Conservation (phyloP, 2,797 vertebrate genomes). For the Pseudochirops corinnae region DNA sequence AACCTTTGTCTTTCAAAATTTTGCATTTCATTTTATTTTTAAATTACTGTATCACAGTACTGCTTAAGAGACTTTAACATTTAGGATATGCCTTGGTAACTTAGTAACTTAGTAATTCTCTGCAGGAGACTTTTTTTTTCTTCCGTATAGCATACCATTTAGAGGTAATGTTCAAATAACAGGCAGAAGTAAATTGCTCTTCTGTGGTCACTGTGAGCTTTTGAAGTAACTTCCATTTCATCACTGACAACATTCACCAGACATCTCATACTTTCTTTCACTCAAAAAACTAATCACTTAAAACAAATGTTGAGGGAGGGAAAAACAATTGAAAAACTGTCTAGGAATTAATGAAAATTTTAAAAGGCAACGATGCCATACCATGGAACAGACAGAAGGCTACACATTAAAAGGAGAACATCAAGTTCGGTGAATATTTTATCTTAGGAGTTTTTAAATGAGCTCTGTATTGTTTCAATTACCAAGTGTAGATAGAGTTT, state of each 20-base stretch:
- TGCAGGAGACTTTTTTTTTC: constrained; percentile 49
- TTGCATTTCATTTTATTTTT: constrained; percentile 35
- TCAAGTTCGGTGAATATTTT: constrained; percentile 17
- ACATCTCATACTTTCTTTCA: constrained; percentile 3
- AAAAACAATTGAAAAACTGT: background rate
- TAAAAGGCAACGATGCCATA: constrained; percentile 39
- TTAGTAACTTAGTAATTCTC: constrained; percentile 66
- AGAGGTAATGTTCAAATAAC: constrained; percentile 54
- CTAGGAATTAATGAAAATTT: constrained; percentile 52
- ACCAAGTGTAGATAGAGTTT: constrained; percentile 23
- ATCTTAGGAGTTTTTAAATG: constrained; percentile 25
- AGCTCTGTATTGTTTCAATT: constrained; percentile 47
- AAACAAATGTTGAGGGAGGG: constrained; percentile 16
- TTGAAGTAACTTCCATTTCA: constrained; percentile 40
- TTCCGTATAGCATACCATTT: constrained; percentile 49
- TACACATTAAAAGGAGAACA: constrained; percentile 33
- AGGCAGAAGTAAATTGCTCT: constrained; percentile 55
- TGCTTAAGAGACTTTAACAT: constrained; percentile 51
- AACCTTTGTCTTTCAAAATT: background rate
- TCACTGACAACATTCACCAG: constrained; percentile 29
- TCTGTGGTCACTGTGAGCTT: constrained; percentile 55
- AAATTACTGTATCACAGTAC: background rate
- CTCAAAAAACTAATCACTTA: constrained; percentile 34
- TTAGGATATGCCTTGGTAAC: background rate
- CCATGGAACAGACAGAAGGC: constrained; percentile 38